A percentile compares a stretch with the other conserved stretches of the same genome.
Conservation (phyloP, 2,113 vertebrate species). For the Acrocephalus arundinaceus region DNA sequence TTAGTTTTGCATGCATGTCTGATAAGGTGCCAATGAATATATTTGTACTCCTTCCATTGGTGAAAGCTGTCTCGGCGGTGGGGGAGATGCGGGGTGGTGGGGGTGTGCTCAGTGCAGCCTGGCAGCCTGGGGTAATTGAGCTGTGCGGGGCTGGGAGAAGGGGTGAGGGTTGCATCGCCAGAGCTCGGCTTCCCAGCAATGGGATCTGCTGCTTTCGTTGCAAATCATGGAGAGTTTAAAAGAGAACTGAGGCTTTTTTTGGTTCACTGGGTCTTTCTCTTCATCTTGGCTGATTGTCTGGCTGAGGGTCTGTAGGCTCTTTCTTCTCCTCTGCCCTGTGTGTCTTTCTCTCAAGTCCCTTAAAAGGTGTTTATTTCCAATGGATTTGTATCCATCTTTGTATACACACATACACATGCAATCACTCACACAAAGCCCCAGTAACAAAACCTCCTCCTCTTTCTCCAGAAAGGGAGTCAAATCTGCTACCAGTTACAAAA, state of each 20-base stretch:
- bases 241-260: constrained; percentile 44
- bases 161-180: not conserved
- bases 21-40: constrained; percentile 81
- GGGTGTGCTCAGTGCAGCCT: constrained; percentile 43
- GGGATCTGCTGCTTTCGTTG: constrained; percentile 23
- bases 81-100: constrained; percentile 30
- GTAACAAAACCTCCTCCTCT: constrained; percentile 30
- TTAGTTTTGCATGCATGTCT: constrained; percentile 87
- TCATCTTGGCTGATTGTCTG: constrained; percentile 50
- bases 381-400: constrained; percentile 32
- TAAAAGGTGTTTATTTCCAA: constrained; percentile 58
- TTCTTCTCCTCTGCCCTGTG: constrained; percentile 47
- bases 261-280: constrained; percentile 37
- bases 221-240: constrained; percentile 14
- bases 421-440: constrained; percentile 46
- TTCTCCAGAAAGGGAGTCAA: constrained; percentile 27
- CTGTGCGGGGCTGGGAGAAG: constrained; percentile 23
- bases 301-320: constrained; percentile 31
- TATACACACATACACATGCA: constrained; percentile 10
- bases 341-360: constrained; percentile 32
- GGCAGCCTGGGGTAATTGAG: constrained; percentile 62
- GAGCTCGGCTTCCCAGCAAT: not conserved
- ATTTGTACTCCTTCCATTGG: constrained; percentile 75
- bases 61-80: constrained; percentile 62
- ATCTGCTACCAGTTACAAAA: constrained; percentile 35